Percentiles rank a stretch among this genome's conserved stretches.
These are phyloP conservation scores for Amphipoea lucens DNA, from an alignment of 2,888 invertebrate genomes.

Conservation along the genomic window DNA sequence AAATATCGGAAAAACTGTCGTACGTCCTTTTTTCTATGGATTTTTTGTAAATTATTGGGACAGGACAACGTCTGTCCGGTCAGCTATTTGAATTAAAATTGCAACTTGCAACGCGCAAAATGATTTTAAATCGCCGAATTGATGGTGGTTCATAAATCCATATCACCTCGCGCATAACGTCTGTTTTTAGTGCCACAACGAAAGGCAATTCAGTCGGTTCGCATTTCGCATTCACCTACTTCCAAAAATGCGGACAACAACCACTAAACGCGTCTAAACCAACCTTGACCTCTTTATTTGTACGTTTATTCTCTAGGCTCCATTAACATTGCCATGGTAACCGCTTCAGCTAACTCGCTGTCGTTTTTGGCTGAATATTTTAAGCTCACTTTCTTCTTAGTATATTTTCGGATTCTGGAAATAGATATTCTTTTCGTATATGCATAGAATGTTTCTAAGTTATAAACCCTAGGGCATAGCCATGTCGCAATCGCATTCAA, in stretches of 20 bases:
- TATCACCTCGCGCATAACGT: slow-evolving; percentile 19
- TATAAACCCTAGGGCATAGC: too few species aligned
- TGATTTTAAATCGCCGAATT: background rate
- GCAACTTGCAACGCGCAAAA: background rate
- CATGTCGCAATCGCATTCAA: too few species aligned
- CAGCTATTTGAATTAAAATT: background rate
- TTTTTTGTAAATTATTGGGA: too few species aligned
- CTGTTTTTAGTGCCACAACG: slow-evolving; percentile 51
- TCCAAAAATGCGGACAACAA: slow-evolving; percentile 67
- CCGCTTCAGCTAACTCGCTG: slow-evolving; percentile 34
- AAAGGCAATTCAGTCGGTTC: slow-evolving; percentile 67
- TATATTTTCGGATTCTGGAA: slow-evolving; percentile 1
- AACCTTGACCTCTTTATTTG: slow-evolving; percentile 69
- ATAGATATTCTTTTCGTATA: background rate
- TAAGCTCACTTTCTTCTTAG: slow-evolving; percentile 21
- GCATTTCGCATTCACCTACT: slow-evolving; percentile 68
- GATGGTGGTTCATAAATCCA: background rate
- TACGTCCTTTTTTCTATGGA: background rate
- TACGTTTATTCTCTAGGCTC: slow-evolving; percentile 54
- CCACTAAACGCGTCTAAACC: slow-evolving; percentile 64
- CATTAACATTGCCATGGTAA: slow-evolving; percentile 58
- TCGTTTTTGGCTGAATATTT: slow-evolving; percentile 43
- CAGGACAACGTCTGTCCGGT: too few species aligned
- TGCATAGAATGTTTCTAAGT: too few species aligned
- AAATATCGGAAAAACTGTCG: too few species aligned